Percentiles rank a stretch among this genome's conserved stretches.
These are phyloP conservation scores for Rotaria sp. DNA, from an alignment of 2,888 invertebrate species.

Conservation along the genomic window DNA sequence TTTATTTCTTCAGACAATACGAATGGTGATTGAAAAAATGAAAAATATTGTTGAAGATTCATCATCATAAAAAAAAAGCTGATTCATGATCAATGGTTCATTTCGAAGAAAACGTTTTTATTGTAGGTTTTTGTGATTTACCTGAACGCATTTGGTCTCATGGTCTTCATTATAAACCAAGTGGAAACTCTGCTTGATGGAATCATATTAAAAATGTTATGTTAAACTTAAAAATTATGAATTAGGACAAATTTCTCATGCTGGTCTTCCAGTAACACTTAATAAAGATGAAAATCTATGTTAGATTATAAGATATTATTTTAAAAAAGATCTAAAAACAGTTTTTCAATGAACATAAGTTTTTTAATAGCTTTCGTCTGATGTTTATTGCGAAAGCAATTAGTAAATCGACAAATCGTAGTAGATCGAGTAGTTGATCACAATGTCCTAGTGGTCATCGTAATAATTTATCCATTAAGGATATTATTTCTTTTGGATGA, in stretches of 20 bases:
- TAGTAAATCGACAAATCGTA: constrained; percentile 2
- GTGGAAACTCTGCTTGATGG: constrained; percentile 94
- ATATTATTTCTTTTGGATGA: no score
- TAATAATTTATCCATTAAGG: no score
- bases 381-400: constrained; percentile 62
- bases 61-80: constrained; percentile 62
- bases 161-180: constrained; percentile 83
- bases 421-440: background rate
- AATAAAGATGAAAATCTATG: constrained; percentile 29
- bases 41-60: constrained; percentile 77
- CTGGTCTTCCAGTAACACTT: constrained; percentile 2
- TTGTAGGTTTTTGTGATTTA: constrained; percentile 92
- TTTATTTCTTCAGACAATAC: constrained; percentile 70
- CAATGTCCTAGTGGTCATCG: background rate
- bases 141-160: constrained; percentile 95
- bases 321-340: no score
- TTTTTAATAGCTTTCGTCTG: constrained; percentile 71
- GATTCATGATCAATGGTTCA: constrained; percentile 61
- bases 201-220: constrained; percentile 77
- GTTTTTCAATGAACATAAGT: no score
- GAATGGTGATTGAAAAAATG: constrained; percentile 97
- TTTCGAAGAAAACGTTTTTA: constrained; percentile 85
- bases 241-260: background rate
- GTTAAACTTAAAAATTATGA: constrained; percentile 37
- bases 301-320: background rate